A percentile compares a stretch with the other conserved stretches of the same genome.
These are phyloP conservation scores for Ceratoteleas bidentatus DNA, from an alignment of 1,140 invertebrate species.

Conservation along the genomic window DNA sequence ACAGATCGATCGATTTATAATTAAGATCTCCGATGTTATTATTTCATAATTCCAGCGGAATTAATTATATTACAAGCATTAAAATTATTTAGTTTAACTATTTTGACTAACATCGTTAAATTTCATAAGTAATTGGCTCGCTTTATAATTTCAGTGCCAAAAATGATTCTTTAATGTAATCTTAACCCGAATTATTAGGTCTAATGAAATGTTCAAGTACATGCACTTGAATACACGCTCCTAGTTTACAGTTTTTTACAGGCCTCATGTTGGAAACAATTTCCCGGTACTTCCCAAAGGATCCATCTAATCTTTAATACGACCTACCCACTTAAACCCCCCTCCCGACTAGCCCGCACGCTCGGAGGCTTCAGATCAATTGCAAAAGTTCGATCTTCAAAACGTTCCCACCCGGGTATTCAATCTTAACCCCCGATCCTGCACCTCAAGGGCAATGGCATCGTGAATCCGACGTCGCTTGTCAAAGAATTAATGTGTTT, in stretches of 20 bases:
- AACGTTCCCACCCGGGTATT: conserved; percentile 8
- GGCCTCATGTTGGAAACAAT: background rate
- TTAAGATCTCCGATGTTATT: no score
- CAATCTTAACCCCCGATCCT: conserved; percentile 53
- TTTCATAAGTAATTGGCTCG: background rate
- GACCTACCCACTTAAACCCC: conserved; percentile 22
- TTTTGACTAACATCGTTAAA: background rate
- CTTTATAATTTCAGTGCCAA: no score
- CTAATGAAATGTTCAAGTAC: background rate
- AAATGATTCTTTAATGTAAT: background rate
- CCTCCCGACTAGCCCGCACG: conserved; percentile 11
- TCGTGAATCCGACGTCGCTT: conserved; percentile 41
- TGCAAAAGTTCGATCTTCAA: conserved; percentile 45
- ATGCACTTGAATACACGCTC: background rate
- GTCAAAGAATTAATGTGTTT: conserved; percentile 52
- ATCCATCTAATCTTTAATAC: conserved; percentile 18
- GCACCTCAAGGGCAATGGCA: conserved; percentile 30
- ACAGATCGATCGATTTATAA: no score
- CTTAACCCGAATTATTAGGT: background rate
- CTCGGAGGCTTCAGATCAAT: conserved; percentile 18
- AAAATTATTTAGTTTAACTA: no score
- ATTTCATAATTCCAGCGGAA: no score
- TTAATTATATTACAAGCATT: no score
- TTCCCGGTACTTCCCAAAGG: background rate
- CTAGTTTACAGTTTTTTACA: background rate